Evolutionary conservation across 1,140 invertebrate species (phyloP).

Genomic region (Belonocnema kinseyi): DNA sequence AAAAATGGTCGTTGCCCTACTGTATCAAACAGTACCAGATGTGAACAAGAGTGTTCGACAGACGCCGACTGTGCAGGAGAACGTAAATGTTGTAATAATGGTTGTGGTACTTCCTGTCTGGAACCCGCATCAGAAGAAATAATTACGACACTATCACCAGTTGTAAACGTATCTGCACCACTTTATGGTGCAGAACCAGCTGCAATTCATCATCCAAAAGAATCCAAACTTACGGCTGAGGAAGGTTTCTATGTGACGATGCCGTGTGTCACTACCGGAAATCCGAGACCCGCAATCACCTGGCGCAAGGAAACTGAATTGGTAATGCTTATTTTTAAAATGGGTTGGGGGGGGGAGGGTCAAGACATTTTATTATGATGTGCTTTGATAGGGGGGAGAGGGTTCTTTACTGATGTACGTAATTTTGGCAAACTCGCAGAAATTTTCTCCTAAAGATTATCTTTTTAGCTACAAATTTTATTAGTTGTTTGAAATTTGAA

Average conservation of each 20-base stretch:
- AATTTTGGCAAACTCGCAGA: too few species aligned
- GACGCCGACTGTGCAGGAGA: slow-evolving; percentile 88
- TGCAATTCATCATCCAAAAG: slow-evolving; percentile 69
- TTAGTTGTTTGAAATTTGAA: too few species aligned
- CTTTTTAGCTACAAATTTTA: too few species aligned
- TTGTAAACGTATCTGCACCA: slow-evolving; percentile 66
- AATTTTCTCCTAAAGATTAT: too few species aligned
- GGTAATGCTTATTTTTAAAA: slow-evolving; percentile 74
- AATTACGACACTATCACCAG: slow-evolving; percentile 54
- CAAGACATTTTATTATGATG: too few species aligned
- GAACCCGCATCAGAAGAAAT: slow-evolving; percentile 73
- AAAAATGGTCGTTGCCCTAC: slow-evolving; percentile 87
- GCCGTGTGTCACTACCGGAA: slow-evolving; percentile 84
- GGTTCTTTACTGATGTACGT: too few species aligned
- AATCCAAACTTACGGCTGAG: slow-evolving; percentile 79
- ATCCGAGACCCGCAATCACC: slow-evolving; percentile 83
- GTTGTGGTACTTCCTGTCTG: slow-evolving; percentile 85
- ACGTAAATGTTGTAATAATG: slow-evolving; percentile 88
- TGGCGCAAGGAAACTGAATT: slow-evolving; percentile 84
- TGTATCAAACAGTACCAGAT: slow-evolving; percentile 74
- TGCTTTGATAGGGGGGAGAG: too few species aligned
- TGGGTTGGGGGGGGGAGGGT: too few species aligned
- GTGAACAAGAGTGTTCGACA: slow-evolving; percentile 84
- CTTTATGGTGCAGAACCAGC: slow-evolving; percentile 68
- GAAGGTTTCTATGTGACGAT: slow-evolving; percentile 85